phyloP scores from a whole-genome alignment of 2,797 vertebrate genomes.

The Phyllotis vaccarum region DNA sequence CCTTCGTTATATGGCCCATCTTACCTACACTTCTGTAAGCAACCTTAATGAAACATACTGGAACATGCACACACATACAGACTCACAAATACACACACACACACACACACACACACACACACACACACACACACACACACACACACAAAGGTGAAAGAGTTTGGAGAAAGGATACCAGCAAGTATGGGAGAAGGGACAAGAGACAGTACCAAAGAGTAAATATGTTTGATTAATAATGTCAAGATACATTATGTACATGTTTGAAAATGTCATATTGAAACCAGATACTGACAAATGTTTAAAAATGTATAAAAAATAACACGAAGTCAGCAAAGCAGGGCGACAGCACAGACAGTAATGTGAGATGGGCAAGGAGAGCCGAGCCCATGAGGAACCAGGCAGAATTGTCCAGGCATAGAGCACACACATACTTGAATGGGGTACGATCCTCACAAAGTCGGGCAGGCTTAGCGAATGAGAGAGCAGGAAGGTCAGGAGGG shows the following conservation, averaged over 20 bases:
- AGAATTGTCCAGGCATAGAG: background rate
- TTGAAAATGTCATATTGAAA: background rate
- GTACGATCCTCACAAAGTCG: background rate
- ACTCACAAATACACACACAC: background rate
- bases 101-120: background rate
- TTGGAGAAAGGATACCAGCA: background rate
- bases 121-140: background rate
- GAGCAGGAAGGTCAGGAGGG: background rate
- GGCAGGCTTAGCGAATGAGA: background rate
- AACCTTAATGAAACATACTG: background rate
- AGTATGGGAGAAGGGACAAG: background rate
- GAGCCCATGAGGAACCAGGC: background rate
- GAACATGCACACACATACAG: background rate
- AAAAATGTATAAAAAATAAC: background rate
- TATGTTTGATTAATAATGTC: background rate
- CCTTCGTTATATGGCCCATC: background rate
- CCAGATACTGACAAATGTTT: background rate
- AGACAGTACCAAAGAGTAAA: background rate
- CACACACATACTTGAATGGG: fast-evolving
- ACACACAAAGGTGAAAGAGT: background rate
- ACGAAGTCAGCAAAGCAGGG: background rate
- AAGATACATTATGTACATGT: background rate
- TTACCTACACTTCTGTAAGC: background rate
- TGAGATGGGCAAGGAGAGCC: background rate
- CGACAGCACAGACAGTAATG: background rate